Evolutionary conservation across 1,140 invertebrate genomes (phyloP).

Genomic region (Drosophila cardini): DNA sequence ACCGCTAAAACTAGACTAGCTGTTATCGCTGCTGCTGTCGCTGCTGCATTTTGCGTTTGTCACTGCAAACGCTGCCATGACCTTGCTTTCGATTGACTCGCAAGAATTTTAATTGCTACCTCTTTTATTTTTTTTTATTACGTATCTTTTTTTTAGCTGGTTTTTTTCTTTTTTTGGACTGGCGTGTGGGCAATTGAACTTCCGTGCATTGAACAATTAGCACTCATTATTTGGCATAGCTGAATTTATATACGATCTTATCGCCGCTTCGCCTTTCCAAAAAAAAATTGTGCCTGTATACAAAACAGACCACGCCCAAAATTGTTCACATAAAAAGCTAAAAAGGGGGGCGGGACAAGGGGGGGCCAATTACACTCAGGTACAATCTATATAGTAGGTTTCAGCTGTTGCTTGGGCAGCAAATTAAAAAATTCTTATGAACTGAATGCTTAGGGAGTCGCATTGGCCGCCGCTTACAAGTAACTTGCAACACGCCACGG

Average conservation of each 20-base stretch:
- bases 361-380: too few species aligned
- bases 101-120: slow-evolving; percentile 63
- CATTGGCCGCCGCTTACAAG: slow-evolving; percentile 12
- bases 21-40: background rate
- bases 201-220: slow-evolving; percentile 71
- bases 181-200: slow-evolving; percentile 45
- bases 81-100: slow-evolving; percentile 71
- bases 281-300: slow-evolving; percentile 39
- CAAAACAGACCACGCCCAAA: slow-evolving; percentile 50
- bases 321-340: slow-evolving; percentile 25
- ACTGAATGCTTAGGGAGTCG: slow-evolving; percentile 47
- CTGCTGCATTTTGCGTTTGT: slow-evolving; percentile 60
- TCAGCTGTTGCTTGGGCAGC: slow-evolving; percentile 31
- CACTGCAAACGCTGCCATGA: slow-evolving; percentile 61
- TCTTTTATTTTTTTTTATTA: slow-evolving; percentile 14
- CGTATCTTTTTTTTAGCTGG: slow-evolving; percentile 21
- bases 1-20: slow-evolving; percentile 12
- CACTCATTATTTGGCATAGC: slow-evolving; percentile 67
- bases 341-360: slow-evolving; percentile 32
- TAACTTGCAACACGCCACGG: slow-evolving; percentile 61
- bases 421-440: slow-evolving; percentile 80
- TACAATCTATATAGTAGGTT: background rate
- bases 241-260: slow-evolving; percentile 60
- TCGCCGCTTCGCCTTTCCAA: slow-evolving; percentile 68
- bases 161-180: slow-evolving; percentile 18